phyloP scores from a whole-genome alignment of 2,797 vertebrate species.

The Ispidina picta region DNA sequence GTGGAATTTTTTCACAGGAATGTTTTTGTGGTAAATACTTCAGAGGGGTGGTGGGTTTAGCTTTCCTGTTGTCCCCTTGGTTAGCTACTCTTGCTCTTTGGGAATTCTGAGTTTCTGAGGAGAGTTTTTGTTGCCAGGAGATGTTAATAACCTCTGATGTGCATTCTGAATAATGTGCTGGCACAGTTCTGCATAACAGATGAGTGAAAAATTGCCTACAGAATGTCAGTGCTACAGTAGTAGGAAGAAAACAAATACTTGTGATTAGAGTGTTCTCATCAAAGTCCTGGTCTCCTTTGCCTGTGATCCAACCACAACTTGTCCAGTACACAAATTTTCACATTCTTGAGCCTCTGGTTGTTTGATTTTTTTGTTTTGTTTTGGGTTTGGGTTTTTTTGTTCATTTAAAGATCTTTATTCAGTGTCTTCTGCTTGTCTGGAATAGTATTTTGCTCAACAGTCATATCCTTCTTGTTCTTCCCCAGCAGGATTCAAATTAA shows the following conservation, averaged over 20 bases:
- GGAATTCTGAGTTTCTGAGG: background rate
- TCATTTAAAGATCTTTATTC: background rate
- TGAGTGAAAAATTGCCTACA: background rate
- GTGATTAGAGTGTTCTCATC: background rate
- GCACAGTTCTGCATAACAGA: background rate
- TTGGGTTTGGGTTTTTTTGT: too few relatives aligned
- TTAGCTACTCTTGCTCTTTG: background rate
- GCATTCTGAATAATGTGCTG: background rate
- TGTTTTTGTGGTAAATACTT: background rate
- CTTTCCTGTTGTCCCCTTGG: background rate
- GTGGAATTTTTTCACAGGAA: background rate
- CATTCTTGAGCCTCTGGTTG: background rate
- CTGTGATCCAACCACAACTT: background rate
- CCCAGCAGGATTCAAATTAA: background rate
- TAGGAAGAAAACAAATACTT: background rate
- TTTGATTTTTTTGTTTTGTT: too few relatives aligned
- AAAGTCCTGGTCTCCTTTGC: background rate
- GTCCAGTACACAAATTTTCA: background rate
- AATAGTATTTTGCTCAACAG: background rate
- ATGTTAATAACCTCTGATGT: background rate
- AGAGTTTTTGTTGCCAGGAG: background rate
- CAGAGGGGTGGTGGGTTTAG: background rate
- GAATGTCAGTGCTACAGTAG: background rate
- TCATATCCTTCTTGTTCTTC: background rate
- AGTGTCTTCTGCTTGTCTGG: background rate